Evolutionary conservation across 1,140 invertebrate species (phyloP).

Genomic region (Drosophila serrata): DNA sequence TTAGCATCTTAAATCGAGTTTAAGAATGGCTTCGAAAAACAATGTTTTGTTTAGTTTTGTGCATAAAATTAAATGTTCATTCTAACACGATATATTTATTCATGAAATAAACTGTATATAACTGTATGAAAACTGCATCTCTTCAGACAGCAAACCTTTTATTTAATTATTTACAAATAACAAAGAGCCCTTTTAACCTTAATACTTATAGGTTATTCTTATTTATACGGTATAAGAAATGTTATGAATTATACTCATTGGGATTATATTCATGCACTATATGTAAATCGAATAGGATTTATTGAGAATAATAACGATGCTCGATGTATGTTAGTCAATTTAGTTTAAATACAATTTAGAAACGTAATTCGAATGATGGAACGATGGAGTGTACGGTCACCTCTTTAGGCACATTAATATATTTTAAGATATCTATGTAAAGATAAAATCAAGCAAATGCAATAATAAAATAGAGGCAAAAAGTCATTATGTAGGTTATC

Average conservation of each 20-base stretch:
- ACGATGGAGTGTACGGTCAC: constrained; percentile 5
- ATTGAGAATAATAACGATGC: constrained; percentile 7
- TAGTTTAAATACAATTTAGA: constrained; percentile 45
- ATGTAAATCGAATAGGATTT: constrained; percentile 25
- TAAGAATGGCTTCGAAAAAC: not conserved
- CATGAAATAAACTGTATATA: constrained; percentile 14
- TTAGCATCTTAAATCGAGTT: not conserved
- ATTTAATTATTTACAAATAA: constrained; percentile 12
- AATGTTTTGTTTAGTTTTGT: constrained; percentile 2
- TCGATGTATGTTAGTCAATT: constrained; percentile 54
- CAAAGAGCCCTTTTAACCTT: not conserved
- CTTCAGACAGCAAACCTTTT: constrained; percentile 10
- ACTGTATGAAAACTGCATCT: not conserved
- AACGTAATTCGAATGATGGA: constrained; percentile 16
- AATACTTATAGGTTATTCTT: not conserved
- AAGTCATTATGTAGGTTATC: constrained; percentile 10
- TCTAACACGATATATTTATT: not conserved
- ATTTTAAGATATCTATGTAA: constrained; percentile 43
- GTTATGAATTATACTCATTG: constrained; percentile 31
- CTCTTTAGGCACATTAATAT: constrained; percentile 36
- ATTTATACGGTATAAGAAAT: constrained; percentile 14
- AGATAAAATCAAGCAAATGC: constrained; percentile 42
- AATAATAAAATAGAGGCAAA: constrained; percentile 52
- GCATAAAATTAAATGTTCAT: not conserved
- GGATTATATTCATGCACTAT: constrained; percentile 9